A percentile compares a stretch with the other conserved stretches of the same genome.
Evolutionary conservation across 2,113 vertebrate species (phyloP).

Genomic region (Carassius gibelio): DNA sequence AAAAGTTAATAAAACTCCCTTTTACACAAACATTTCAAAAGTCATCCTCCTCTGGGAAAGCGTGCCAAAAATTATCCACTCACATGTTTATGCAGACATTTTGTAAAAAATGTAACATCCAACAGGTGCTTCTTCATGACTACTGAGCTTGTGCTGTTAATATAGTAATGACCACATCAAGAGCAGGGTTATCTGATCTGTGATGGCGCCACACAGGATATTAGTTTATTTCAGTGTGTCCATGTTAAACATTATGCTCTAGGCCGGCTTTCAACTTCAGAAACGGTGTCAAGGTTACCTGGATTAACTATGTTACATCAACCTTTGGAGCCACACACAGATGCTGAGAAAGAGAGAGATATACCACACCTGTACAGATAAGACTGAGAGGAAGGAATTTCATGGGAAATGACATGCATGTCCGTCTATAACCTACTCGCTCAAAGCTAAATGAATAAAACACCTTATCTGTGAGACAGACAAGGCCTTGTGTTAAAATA

Average conservation of each 20-base stretch:
- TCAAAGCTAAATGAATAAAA: slow-evolving; percentile 36
- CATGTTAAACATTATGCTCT: slow-evolving; percentile 42
- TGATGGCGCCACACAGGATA: slow-evolving; percentile 48
- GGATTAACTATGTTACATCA: neutral
- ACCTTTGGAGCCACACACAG: neutral
- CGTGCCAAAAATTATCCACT: neutral
- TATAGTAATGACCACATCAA: neutral
- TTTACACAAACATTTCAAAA: neutral
- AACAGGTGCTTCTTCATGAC: slow-evolving; percentile 14
- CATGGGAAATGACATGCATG: slow-evolving; percentile 34
- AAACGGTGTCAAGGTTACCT: slow-evolving; percentile 43
- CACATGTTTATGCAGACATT: neutral
- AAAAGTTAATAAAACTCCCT: neutral
- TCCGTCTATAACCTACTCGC: neutral
- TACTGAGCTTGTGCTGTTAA: neutral
- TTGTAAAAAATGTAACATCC: neutral
- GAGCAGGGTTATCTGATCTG: slow-evolving; percentile 59
- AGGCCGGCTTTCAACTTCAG: neutral
- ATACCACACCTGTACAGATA: slow-evolving; percentile 16
- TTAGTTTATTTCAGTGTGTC: slow-evolving; percentile 57
- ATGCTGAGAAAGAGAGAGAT: slow-evolving; percentile 14
- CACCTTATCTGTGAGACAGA: slow-evolving; percentile 44
- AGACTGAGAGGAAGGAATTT: slow-evolving; percentile 42
- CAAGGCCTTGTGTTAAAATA: slow-evolving; percentile 27
- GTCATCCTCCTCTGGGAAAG: no score